Conservation (phyloP, 2,888 invertebrate genomes). For the Dryomyza anilis region DNA sequence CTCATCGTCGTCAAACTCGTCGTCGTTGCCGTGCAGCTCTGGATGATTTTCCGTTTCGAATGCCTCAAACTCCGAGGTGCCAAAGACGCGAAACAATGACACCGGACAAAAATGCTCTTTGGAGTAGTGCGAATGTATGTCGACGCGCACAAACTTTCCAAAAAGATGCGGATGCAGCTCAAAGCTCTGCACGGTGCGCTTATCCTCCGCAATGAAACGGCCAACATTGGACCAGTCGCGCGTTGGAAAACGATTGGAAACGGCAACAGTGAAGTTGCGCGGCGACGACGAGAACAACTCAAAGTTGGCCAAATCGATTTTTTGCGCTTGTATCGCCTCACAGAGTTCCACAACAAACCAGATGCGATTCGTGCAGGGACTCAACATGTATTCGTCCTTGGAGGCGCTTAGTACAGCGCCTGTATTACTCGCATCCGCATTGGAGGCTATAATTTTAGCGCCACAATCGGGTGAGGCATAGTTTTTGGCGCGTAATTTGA, state of each 20-base stretch:
- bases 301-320: slow-evolving; percentile 94
- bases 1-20: slow-evolving; percentile 73
- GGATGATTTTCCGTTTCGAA: slow-evolving; percentile 81
- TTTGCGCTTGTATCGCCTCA: slow-evolving; percentile 94
- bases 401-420: slow-evolving; percentile 86
- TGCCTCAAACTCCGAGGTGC: slow-evolving; percentile 91
- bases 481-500: slow-evolving; percentile 83
- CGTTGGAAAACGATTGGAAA: slow-evolving; percentile 87
- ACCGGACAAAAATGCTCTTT: slow-evolving; percentile 97
- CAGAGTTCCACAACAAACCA: slow-evolving; percentile 98
- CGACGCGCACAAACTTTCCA: slow-evolving; percentile 88
- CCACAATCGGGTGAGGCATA: slow-evolving; percentile 97
- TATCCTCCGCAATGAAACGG: slow-evolving; percentile 84
- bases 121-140: slow-evolving; percentile 92
- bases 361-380: slow-evolving; percentile 88
- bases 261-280: slow-evolving; percentile 84
- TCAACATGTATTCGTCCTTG: slow-evolving; percentile 96
- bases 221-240: slow-evolving; percentile 92
- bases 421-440: slow-evolving; percentile 89
- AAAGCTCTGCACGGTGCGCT: slow-evolving; percentile 85
- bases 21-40: no score
- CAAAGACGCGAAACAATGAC: slow-evolving; percentile 92
- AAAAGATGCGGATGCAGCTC: slow-evolving; percentile 79
- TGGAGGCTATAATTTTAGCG: slow-evolving; percentile 91
- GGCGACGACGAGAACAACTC: slow-evolving; percentile 98